Percentiles rank a stretch among this genome's conserved stretches.
phyloP scores from a whole-genome alignment of 37 sponge, comb jelly and placozoan genomes.

The Cladorhizidae sp. region DNA sequence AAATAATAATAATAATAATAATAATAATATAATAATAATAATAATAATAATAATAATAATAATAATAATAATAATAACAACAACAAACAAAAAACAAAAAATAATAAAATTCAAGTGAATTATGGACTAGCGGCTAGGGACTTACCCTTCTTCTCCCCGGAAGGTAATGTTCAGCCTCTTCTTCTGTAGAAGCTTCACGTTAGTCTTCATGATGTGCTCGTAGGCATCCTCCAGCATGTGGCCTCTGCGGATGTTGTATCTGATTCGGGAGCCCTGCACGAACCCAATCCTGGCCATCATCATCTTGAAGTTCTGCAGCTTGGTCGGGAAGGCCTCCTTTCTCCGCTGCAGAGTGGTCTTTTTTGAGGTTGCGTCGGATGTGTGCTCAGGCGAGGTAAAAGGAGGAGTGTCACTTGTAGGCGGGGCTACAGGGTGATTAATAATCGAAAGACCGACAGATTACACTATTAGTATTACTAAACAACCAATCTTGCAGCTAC shows the following conservation, averaged over 20 bases:
- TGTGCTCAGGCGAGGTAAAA: neutral
- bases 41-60: no score
- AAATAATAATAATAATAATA: no score
- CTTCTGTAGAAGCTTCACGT: constrained; percentile 65
- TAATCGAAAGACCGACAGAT: constrained; percentile 3
- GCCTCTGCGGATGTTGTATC: constrained; percentile 80
- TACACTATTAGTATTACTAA: no score
- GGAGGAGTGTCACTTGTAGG: constrained; percentile 1
- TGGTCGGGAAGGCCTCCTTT: constrained; percentile 66
- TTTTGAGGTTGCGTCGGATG: neutral
- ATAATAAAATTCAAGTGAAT: no score
- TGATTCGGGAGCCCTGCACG: constrained; percentile 62
- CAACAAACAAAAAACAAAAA: no score
- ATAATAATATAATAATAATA: no score
- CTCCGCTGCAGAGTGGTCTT: constrained; percentile 48
- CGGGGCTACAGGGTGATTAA: neutral
- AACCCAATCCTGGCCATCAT: constrained; percentile 50
- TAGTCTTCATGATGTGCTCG: constrained; percentile 65
- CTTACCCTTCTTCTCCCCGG: constrained; percentile 86
- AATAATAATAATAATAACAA: no score
- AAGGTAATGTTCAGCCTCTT: constrained; percentile 82
- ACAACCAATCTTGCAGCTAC: no score
- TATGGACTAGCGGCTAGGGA: no score
- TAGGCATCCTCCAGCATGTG: constrained; percentile 85
- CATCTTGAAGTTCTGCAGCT: constrained; percentile 71